Conservation (phyloP, 2,888 invertebrate species). For the Lysandra bellargus region DNA sequence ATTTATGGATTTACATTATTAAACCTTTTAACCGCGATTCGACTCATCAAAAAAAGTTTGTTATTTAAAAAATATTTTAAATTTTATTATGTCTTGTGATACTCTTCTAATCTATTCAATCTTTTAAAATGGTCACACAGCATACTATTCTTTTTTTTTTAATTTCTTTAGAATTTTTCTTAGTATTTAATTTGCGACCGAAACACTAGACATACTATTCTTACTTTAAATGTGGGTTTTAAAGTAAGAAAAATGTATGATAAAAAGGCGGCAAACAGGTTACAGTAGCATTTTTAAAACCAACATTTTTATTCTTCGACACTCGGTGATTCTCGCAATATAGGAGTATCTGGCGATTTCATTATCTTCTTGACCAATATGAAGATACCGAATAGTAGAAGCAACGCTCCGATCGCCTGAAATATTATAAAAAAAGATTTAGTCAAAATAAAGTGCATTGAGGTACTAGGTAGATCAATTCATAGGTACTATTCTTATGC, state of each 20-base stretch:
- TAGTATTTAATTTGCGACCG: neutral
- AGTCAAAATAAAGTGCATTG: too few relatives aligned
- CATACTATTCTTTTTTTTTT: neutral
- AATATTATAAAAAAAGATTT: neutral
- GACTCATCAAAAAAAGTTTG: neutral
- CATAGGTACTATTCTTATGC: too few relatives aligned
- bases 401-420: conserved; percentile 59
- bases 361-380: conserved; percentile 56
- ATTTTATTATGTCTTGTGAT: too few relatives aligned
- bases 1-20: neutral
- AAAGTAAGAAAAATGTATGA: neutral
- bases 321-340: conserved; percentile 43
- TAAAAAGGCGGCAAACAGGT: neutral
- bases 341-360: conserved; percentile 54
- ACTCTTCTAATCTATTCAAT: too few relatives aligned
- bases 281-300: neutral
- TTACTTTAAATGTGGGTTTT: neutral
- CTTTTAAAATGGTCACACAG: neutral
- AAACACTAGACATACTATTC: neutral
- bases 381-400: conserved; percentile 57
- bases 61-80: neutral
- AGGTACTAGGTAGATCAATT: too few relatives aligned
- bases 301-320: neutral
- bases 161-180: neutral
- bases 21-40: neutral